Base-by-base conservation (phyloP, 2,888 invertebrate species). In the Morpho deidamia region DNA sequence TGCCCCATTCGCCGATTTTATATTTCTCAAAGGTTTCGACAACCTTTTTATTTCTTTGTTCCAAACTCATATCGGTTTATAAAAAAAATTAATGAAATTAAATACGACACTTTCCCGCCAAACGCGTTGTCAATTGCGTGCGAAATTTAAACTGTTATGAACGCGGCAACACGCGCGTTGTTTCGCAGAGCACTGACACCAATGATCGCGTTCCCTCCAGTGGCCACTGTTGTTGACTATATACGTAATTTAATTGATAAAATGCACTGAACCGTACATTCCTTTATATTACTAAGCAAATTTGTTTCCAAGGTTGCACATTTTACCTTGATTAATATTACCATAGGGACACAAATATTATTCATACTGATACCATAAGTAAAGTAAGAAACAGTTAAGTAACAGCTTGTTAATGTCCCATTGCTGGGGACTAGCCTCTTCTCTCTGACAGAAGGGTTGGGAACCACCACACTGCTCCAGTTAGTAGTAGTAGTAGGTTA, bases 1-100 rank as follows among this genome's bases (percentile, higher is more conserved):
- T 78, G 32, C 89, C 89, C 89, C 89, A 89, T 66, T 81, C 71
- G 5, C 74, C 81, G 51, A 87, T 87, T 63, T 84, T 86, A 62
- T 72, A 90, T 68, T 82, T 88, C 62, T 89, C 88, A 56, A 77
- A 89, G 37, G 85, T 83, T 39, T 86, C 90, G 3, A 75, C 74
- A 11, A 90, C 75, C 68, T 89, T 90, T 69, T 83, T 78, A 51
- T 87, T 86, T 58, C 90, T 80, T 63, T 70, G 72, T 59, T 86
- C 83, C 61, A 88, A 70, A 70, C 89, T 90, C 90, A 90, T 90
- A 62, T 67, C 78, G 62, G 60, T 49, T 35, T 44, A 48, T 62
- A 65, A 62, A 55, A 53, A 60, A 61, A 60, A 65, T 47, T 59
- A 58, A 60, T 45, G 59, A 14, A 40, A 35, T 41, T 44, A 59